Conservation (phyloP, 2,797 vertebrate genomes). For the Parotocinclus haroldoi region DNA sequence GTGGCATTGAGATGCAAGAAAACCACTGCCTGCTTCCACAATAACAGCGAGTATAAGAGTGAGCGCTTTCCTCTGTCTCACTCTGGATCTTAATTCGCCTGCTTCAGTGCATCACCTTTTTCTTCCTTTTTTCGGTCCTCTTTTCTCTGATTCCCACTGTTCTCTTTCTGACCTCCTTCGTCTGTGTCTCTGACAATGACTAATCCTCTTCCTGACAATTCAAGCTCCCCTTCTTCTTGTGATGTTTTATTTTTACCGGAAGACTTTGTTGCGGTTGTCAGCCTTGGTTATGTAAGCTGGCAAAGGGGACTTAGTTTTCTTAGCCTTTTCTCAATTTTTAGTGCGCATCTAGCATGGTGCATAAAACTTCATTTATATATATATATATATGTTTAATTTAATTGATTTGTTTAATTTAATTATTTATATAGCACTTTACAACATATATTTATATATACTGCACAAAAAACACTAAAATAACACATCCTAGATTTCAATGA, state of each 20-base stretch:
- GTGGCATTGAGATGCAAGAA: slow-evolving; percentile 24
- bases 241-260: background rate
- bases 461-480: too few relatives aligned
- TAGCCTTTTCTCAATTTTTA: too few relatives aligned
- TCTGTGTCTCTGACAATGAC: slow-evolving; percentile 1
- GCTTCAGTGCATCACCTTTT: slow-evolving; percentile 9
- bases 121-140: slow-evolving; percentile 3
- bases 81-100: background rate
- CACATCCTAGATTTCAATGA: too few relatives aligned
- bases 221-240: background rate
- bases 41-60: slow-evolving; percentile 8
- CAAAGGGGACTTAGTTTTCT: too few relatives aligned
- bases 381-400: too few relatives aligned
- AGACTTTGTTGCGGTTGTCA: background rate
- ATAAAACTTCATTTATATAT: too few relatives aligned
- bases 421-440: too few relatives aligned
- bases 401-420: too few relatives aligned
- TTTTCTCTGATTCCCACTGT: background rate
- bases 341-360: too few relatives aligned
- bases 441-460: too few relatives aligned
- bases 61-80: background rate
- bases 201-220: slow-evolving; percentile 2
- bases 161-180: slow-evolving; percentile 1
- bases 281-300: background rate
- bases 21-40: background rate